A percentile compares a stretch with the other conserved stretches of the same genome.
Evolutionary conservation across 2,888 invertebrate species (phyloP).

Genomic region (Ceriagrion tenellum): DNA sequence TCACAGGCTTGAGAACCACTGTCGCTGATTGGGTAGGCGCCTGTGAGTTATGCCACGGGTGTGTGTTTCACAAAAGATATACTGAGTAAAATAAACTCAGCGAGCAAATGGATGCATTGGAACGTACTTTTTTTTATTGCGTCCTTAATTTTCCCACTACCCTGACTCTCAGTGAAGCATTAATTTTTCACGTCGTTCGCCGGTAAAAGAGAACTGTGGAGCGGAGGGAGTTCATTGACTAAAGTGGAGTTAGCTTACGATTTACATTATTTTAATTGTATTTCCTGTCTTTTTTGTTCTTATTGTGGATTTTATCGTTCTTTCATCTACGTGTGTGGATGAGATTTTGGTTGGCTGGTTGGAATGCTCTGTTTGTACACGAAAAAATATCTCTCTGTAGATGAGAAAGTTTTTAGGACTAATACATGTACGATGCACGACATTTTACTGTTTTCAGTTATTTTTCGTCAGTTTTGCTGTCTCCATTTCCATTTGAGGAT

Average conservation of each 20-base stretch:
- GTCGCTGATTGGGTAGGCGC: not conserved
- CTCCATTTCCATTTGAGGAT: too few relatives aligned
- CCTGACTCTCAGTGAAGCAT: not conserved
- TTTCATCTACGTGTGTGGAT: too few relatives aligned
- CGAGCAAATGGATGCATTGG: not conserved
- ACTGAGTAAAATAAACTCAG: not conserved
- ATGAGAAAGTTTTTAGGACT: too few relatives aligned
- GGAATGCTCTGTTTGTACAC: too few relatives aligned
- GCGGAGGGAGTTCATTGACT: not conserved
- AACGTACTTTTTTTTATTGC: not conserved
- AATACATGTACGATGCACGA: too few relatives aligned
- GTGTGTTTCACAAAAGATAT: not conserved
- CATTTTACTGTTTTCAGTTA: too few relatives aligned
- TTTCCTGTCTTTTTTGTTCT: too few relatives aligned
- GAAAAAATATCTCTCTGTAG: too few relatives aligned
- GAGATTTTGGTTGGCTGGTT: too few relatives aligned
- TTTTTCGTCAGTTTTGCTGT: too few relatives aligned
- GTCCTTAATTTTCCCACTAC: not conserved
- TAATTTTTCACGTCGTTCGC: not conserved
- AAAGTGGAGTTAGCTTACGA: not conserved
- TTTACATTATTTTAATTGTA: too few relatives aligned
- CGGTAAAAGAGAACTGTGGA: not conserved
- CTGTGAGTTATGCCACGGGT: not conserved
- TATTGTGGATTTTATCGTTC: too few relatives aligned
- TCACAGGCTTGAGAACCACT: conserved; percentile 8